Evolutionary conservation across 1,140 invertebrate genomes (phyloP).

Genomic region (Phthorimaea operculella): DNA sequence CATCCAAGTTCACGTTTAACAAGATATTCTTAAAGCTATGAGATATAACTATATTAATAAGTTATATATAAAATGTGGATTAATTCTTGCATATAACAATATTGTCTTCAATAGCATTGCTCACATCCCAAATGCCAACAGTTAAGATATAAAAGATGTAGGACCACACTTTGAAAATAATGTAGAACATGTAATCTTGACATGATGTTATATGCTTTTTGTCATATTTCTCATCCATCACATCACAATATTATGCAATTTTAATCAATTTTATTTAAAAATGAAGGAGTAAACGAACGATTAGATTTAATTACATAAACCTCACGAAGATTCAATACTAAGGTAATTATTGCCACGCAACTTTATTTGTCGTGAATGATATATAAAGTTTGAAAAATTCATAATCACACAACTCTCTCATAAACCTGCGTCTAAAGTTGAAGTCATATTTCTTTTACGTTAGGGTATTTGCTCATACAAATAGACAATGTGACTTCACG

Average conservation of each 20-base stretch:
- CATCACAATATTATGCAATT: not conserved
- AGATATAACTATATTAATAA: slow-evolving; percentile 50
- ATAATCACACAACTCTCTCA: not conserved
- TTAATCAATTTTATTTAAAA: not conserved
- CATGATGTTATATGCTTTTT: not conserved
- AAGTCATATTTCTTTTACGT: too few relatives aligned
- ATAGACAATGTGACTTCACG: not conserved
- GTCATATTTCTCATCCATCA: not conserved
- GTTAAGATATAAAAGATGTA: slow-evolving; percentile 20
- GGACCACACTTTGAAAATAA: not conserved
- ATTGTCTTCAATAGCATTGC: slow-evolving; percentile 62
- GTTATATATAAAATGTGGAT: slow-evolving; percentile 60
- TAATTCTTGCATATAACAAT: slow-evolving; percentile 60
- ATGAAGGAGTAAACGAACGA: not conserved
- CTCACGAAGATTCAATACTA: not conserved
- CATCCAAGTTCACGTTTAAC: slow-evolving; percentile 23
- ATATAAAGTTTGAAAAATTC: not conserved
- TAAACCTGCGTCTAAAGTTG: too few relatives aligned
- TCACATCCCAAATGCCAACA: slow-evolving; percentile 33
- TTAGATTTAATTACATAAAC: not conserved
- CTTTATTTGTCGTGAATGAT: slow-evolving; percentile 24
- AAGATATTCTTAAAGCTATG: slow-evolving; percentile 43
- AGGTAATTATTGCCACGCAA: slow-evolving; percentile 27
- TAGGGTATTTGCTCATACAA: too few relatives aligned
- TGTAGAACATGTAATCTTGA: too few relatives aligned